These are phyloP conservation scores for Hyphantria cunea DNA, from an alignment of 1,140 invertebrate genomes.

Conservation along the genomic window DNA sequence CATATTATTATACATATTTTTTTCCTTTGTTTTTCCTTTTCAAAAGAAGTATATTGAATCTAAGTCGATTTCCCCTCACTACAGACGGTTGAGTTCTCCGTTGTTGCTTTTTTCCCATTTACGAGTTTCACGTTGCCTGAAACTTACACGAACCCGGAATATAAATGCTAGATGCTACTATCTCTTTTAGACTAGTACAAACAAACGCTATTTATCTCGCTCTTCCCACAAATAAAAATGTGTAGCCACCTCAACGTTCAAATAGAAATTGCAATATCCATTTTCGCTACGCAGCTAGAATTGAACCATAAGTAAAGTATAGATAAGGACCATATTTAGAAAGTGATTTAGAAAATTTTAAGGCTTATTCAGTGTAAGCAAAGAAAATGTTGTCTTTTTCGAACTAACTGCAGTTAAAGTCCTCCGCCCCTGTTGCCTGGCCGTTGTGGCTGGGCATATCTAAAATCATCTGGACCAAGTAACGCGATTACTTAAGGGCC, in stretches of 20 bases:
- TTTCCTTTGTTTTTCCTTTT: no score
- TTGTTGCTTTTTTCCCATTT: conserved; percentile 82
- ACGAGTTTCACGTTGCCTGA: conserved; percentile 81
- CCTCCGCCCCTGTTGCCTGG: conserved; percentile 68
- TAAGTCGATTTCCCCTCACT: conserved; percentile 59
- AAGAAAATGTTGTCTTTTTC: conserved; percentile 78
- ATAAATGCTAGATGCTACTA: conserved; percentile 70
- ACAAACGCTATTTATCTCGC: conserved; percentile 48
- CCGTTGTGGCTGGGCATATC: conserved; percentile 61
- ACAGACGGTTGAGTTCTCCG: conserved; percentile 74
- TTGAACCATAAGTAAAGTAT: conserved; percentile 29
- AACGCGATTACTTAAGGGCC: conserved; percentile 67
- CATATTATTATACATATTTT: no score
- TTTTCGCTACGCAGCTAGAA: conserved; percentile 43
- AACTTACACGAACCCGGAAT: conserved; percentile 81
- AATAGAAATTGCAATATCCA: conserved; percentile 69
- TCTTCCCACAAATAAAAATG: conserved; percentile 78
- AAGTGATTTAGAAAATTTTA: conserved; percentile 31
- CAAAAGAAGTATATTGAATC: no score
- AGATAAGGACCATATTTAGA: conserved; percentile 38
- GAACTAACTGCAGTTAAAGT: conserved; percentile 79
- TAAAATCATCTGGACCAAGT: conserved; percentile 78
- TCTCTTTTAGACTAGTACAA: conserved; percentile 49
- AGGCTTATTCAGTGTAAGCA: conserved; percentile 35
- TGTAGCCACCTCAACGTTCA: conserved; percentile 67